A percentile compares a stretch with the other conserved stretches of the same genome.
phyloP scores from a whole-genome alignment of 2,888 invertebrate species.

The Cenopis cana region DNA sequence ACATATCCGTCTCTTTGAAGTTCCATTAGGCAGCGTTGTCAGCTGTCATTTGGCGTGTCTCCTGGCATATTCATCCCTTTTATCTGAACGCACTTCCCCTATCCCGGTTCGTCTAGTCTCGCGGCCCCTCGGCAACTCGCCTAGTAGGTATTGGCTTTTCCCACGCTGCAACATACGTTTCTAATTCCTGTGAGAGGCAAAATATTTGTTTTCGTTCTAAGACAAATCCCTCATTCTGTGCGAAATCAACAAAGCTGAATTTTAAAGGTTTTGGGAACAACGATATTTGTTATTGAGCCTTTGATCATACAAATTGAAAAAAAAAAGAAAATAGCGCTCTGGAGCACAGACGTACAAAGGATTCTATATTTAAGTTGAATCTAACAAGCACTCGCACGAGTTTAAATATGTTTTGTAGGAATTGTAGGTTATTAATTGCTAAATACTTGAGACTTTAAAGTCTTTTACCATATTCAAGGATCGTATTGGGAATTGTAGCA shows the following conservation, averaged over 20 bases:
- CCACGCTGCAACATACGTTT: conserved; percentile 52
- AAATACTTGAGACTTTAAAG: background rate
- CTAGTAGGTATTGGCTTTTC: conserved; percentile 45
- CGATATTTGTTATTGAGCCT: conserved; percentile 27
- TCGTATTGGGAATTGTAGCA: background rate
- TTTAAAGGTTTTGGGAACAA: conserved; percentile 27
- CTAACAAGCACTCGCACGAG: background rate
- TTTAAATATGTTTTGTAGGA: too few relatives aligned
- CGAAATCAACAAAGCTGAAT: conserved; percentile 29
- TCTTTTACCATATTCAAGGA: background rate
- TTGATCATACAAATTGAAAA: conserved; percentile 24
- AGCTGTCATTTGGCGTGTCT: conserved; percentile 35
- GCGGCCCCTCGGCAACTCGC: background rate
- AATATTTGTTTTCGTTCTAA: conserved; percentile 50
- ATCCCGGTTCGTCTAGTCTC: conserved; percentile 14
- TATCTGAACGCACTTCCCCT: conserved; percentile 34
- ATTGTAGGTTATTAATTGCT: background rate
- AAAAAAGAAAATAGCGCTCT: conserved; percentile 2
- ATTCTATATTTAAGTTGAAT: too few relatives aligned
- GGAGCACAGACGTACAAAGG: background rate
- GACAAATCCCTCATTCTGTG: conserved; percentile 11
- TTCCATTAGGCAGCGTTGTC: conserved; percentile 37
- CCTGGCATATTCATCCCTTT: conserved; percentile 38
- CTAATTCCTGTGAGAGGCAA: conserved; percentile 58
- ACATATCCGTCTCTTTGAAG: conserved; percentile 32